Conservation (phyloP, 1,140 invertebrate species). For the Brachionus paranguensis region DNA sequence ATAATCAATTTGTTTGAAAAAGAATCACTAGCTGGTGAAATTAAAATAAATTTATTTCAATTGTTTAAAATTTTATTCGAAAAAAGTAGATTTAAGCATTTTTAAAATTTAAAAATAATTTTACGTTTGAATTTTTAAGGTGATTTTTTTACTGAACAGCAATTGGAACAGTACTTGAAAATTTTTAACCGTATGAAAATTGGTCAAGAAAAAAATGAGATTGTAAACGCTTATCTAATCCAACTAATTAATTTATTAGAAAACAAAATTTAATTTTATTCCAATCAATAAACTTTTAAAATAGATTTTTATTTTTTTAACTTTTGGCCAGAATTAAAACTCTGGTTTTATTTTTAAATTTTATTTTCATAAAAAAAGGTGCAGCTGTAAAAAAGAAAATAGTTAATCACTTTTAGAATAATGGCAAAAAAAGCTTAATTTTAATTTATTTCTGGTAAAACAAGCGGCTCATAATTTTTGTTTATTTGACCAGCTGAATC, state of each 20-base stretch:
- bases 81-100: not conserved
- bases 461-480: slow-evolving; percentile 27
- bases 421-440: not conserved
- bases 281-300: not conserved
- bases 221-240: not conserved
- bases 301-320: not conserved
- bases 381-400: not conserved
- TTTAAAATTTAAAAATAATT: not conserved
- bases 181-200: not conserved
- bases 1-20: not conserved
- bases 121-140: not conserved
- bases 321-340: not conserved
- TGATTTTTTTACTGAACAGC: slow-evolving; percentile 7
- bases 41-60: not conserved
- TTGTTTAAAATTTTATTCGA: slow-evolving; percentile 6
- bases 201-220: not conserved
- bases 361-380: not conserved
- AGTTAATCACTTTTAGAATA: not conserved
- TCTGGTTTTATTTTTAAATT: not conserved
- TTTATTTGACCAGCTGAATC: not conserved
- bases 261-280: not conserved
- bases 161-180: not conserved
- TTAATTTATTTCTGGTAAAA: slow-evolving; percentile 37
- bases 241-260: slow-evolving; percentile 13
- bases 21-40: not conserved